Conservation (phyloP, 2,888 invertebrate species). For the Helleia helle region DNA sequence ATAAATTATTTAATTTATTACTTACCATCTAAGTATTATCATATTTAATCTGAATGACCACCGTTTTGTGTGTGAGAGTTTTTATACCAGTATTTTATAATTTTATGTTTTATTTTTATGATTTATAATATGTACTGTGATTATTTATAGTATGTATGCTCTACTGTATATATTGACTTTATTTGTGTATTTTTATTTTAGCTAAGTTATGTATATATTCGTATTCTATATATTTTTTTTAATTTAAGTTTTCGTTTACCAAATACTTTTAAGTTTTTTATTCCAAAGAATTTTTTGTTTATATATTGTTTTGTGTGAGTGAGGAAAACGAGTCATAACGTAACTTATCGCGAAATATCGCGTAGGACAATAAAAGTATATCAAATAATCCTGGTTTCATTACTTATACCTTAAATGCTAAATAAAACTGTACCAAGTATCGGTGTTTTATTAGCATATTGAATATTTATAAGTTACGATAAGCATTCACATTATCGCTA, state of each 20-base stretch:
- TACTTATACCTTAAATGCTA: not conserved
- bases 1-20: slow-evolving; percentile 27
- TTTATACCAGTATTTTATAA: slow-evolving; percentile 28
- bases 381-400: not conserved
- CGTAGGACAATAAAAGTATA: slow-evolving; percentile 30
- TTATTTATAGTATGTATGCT: slow-evolving; percentile 16
- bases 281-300: slow-evolving; percentile 55
- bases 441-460: no score
- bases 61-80: slow-evolving; percentile 32
- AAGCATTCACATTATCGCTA: no score
- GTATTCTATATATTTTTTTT: slow-evolving; percentile 14
- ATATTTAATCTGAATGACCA: slow-evolving; percentile 31
- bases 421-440: no score
- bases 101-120: slow-evolving; percentile 19
- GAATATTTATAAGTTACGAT: no score
- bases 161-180: slow-evolving; percentile 15
- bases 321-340: slow-evolving; percentile 46
- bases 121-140: slow-evolving; percentile 4
- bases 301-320: slow-evolving; percentile 30
- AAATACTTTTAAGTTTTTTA: slow-evolving; percentile 45
- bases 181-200: slow-evolving; percentile 12
- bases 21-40: slow-evolving; percentile 15
- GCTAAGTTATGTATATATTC: slow-evolving; percentile 14
- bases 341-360: slow-evolving; percentile 36
- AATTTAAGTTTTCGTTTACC: slow-evolving; percentile 27